These are phyloP conservation scores for Margarornis squamiger DNA, from an alignment of 2,797 vertebrate genomes.

Conservation along the genomic window DNA sequence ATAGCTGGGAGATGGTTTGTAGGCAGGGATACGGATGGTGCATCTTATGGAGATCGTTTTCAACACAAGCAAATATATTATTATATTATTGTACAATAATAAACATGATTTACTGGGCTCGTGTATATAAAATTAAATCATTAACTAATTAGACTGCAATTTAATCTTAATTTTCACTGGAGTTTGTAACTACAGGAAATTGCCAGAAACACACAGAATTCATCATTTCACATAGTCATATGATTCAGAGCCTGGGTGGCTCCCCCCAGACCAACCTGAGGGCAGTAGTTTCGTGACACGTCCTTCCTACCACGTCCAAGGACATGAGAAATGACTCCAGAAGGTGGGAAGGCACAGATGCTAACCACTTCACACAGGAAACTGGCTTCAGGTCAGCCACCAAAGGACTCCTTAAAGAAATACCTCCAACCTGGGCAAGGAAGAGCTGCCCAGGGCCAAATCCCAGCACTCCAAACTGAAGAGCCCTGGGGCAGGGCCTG, in stretches of 20 bases:
- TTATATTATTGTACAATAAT: neutral
- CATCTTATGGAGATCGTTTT: neutral
- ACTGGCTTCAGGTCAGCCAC: neutral
- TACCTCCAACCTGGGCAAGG: neutral
- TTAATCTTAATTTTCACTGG: neutral
- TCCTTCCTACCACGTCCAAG: neutral
- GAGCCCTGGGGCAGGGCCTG: neutral
- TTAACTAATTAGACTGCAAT: neutral
- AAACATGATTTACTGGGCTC: neutral
- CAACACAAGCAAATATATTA: neutral
- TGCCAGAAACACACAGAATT: neutral
- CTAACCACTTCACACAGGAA: neutral
- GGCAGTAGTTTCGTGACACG: neutral
- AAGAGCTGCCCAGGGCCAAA: neutral
- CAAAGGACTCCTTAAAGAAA: neutral
- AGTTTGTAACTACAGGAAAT: neutral
- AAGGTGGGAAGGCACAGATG: neutral
- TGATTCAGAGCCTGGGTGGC: neutral
- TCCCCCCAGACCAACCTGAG: neutral
- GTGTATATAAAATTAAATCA: neutral
- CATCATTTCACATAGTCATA: neutral
- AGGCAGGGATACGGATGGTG: neutral
- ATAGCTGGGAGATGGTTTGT: neutral
- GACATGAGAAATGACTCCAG: neutral
- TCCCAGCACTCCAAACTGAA: neutral